These are phyloP conservation scores for Mystacides longicornis DNA, from an alignment of 2,888 invertebrate species.

Conservation along the genomic window DNA sequence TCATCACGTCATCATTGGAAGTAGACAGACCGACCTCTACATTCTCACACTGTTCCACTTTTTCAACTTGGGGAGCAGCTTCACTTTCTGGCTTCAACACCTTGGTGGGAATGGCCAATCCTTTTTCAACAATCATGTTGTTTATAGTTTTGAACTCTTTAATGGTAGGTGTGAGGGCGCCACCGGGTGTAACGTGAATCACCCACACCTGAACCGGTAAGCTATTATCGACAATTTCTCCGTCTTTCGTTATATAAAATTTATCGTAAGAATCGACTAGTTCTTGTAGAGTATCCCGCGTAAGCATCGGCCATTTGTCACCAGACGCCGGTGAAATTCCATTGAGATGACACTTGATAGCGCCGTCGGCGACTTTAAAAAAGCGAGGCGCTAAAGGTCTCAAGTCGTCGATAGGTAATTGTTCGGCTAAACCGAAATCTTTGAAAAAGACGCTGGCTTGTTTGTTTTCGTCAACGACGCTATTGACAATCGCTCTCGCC, in stretches of 20 bases:
- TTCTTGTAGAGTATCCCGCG: constrained; percentile 53
- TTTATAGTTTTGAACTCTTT: constrained; percentile 61
- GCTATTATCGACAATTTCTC: constrained; percentile 42
- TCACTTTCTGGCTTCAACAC: neutral
- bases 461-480: constrained; percentile 35
- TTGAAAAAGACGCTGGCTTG: constrained; percentile 52
- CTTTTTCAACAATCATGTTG: constrained; percentile 55
- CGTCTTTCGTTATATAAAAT: constrained; percentile 49
- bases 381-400: constrained; percentile 48
- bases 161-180: constrained; percentile 58
- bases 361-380: constrained; percentile 46
- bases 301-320: constrained; percentile 52
- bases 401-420: constrained; percentile 40
- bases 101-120: constrained; percentile 48
- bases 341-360: constrained; percentile 59
- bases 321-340: constrained; percentile 64
- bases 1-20: neutral
- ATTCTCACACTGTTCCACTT: neutral
- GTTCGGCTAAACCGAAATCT: constrained; percentile 55
- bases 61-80: neutral
- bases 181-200: constrained; percentile 50
- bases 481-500: constrained; percentile 52
- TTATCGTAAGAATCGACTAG: constrained; percentile 45
- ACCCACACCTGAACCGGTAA: constrained; percentile 60
- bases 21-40: neutral